Percentiles rank a stretch among this genome's conserved stretches.
These are phyloP conservation scores for Edolisoma coerulescens DNA, from an alignment of 2,113 vertebrate genomes.

Conservation along the genomic window DNA sequence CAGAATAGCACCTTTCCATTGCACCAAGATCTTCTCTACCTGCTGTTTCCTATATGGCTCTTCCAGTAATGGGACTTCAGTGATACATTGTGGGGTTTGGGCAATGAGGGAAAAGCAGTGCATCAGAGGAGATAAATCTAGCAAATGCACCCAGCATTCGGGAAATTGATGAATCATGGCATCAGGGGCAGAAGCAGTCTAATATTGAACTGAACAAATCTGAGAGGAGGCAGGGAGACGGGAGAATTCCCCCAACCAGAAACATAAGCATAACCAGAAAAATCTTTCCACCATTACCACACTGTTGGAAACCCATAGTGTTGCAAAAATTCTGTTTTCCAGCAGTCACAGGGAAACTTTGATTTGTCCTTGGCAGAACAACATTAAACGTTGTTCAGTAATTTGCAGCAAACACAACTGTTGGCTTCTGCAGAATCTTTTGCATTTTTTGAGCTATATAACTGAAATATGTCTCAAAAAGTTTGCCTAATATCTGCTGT, in stretches of 20 bases:
- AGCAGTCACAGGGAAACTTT: background rate
- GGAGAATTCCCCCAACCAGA: background rate
- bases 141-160: background rate
- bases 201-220: background rate
- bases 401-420: background rate
- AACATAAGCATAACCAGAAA: background rate
- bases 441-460: background rate
- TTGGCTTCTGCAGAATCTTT: background rate
- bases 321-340: background rate
- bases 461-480: background rate
- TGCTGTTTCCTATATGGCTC: background rate
- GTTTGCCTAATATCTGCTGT: background rate
- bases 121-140: background rate
- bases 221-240: background rate
- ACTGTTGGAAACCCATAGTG: background rate
- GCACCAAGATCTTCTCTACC: background rate
- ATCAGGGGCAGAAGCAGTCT: background rate
- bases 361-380: background rate
- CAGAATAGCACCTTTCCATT: background rate
- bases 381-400: background rate
- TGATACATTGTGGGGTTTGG: background rate
- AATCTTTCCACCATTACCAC: background rate
- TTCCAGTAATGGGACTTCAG: background rate
- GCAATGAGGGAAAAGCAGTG: background rate
- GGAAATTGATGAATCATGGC: background rate